phyloP scores from a whole-genome alignment of 2,888 invertebrate species.

The Eupithecia tripunctaria region DNA sequence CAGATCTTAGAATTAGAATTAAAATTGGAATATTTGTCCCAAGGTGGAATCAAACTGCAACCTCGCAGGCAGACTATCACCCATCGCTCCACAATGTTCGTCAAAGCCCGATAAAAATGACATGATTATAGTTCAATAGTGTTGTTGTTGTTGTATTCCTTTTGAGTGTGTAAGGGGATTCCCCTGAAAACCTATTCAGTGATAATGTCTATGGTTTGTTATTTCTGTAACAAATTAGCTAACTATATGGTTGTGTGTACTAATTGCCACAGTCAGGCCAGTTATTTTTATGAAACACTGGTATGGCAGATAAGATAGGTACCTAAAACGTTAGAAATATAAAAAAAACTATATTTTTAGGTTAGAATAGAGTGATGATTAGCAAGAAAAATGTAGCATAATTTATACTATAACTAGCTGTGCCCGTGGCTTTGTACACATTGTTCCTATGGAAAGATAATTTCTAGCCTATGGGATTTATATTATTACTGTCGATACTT shows the following conservation, averaged over 20 bases:
- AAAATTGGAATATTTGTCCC: too few relatives aligned
- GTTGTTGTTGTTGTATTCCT: background rate
- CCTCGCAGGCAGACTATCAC: too few relatives aligned
- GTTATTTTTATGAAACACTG: background rate
- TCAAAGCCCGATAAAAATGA: too few relatives aligned
- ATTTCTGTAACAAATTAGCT: background rate
- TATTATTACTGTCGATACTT: too few relatives aligned
- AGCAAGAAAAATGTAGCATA: background rate
- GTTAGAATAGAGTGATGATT: conserved; percentile 47
- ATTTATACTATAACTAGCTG: background rate
- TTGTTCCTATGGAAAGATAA: too few relatives aligned
- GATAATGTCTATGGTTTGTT: conserved; percentile 10
- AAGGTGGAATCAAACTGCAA: too few relatives aligned
- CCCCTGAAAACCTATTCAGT: background rate
- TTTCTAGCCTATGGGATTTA: too few relatives aligned
- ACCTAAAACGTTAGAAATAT: background rate
- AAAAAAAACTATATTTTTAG: conserved; percentile 27
- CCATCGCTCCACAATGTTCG: too few relatives aligned
- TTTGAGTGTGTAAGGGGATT: background rate
- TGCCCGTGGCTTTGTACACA: too few relatives aligned
- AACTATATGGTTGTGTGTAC: background rate
- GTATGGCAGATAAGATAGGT: background rate
- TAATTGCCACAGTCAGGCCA: background rate
- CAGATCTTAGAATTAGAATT: too few relatives aligned
- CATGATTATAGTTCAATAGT: too few relatives aligned